Evolutionary conservation across 2,888 invertebrate species (phyloP).

Genomic region (Melitaea athalia): DNA sequence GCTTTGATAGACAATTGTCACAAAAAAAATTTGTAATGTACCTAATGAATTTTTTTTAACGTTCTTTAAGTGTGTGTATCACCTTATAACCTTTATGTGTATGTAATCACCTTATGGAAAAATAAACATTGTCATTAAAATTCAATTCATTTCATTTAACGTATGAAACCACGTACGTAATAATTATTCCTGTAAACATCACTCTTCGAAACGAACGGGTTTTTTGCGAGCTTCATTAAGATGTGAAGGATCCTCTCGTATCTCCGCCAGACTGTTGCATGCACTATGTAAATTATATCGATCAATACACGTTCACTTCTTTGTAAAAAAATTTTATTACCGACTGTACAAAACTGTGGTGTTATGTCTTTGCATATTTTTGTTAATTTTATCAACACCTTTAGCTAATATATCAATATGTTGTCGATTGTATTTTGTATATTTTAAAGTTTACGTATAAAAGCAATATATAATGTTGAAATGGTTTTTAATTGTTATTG

Average conservation of each 20-base stretch:
- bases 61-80: no score
- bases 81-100: no score
- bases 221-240: slow-evolving; percentile 33
- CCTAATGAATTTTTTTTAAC: no score
- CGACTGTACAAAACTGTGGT: background rate
- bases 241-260: slow-evolving; percentile 19
- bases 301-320: slow-evolving; percentile 3
- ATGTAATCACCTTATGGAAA: no score
- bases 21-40: no score
- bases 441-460: no score
- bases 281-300: slow-evolving; percentile 11
- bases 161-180: background rate
- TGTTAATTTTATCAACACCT: background rate
- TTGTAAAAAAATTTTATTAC: background rate
- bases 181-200: slow-evolving; percentile 2
- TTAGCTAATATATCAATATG: no score
- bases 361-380: background rate
- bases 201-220: slow-evolving; percentile 12
- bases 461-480: no score
- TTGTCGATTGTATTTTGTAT: no score
- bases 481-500: no score
- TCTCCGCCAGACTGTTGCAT: slow-evolving; percentile 29
- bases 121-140: background rate
- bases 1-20: no score
- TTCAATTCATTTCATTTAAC: background rate